Conservation (phyloP, 2,797 vertebrate species). For the Austrolebias charrua region DNA sequence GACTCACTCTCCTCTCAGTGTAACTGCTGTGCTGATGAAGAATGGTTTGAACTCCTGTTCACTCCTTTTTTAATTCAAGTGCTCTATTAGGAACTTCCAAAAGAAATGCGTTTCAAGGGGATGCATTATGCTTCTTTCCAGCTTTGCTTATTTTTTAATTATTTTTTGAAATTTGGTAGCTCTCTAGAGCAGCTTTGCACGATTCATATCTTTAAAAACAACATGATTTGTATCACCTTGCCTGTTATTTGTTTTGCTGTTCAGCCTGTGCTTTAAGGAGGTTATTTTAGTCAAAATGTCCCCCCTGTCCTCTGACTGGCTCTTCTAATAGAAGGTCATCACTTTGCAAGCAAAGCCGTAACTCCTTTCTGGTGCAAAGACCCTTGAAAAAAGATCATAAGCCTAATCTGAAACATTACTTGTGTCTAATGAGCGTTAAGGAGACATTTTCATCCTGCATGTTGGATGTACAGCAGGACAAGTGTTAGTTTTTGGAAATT, state of each 20-base stretch:
- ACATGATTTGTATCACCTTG: not conserved
- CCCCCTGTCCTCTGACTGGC: not conserved
- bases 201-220: not conserved
- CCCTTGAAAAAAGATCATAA: not conserved
- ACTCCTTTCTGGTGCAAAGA: not conserved
- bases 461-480: not conserved
- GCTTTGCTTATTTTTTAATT: not conserved
- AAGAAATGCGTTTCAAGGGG: slow-evolving; percentile 4
- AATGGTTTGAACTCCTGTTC: not conserved
- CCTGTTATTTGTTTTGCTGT: not conserved
- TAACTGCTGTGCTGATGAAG: slow-evolving; percentile 7
- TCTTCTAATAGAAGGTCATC: too few relatives aligned
- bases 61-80: slow-evolving; percentile 4
- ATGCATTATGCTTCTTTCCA: slow-evolving; percentile 4
- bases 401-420: not conserved
- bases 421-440: not conserved
- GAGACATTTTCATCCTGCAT: not conserved
- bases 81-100: not conserved
- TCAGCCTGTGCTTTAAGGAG: not conserved
- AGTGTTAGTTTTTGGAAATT: too few relatives aligned
- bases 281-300: not conserved
- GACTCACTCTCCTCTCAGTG: not conserved
- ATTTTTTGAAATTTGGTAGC: not conserved
- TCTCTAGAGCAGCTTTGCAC: not conserved
- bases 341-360: not conserved